Evolutionary conservation across 53 echinoderm and acorn worm genomes (phyloP).

Genomic region (Paracentrotus lividus): DNA sequence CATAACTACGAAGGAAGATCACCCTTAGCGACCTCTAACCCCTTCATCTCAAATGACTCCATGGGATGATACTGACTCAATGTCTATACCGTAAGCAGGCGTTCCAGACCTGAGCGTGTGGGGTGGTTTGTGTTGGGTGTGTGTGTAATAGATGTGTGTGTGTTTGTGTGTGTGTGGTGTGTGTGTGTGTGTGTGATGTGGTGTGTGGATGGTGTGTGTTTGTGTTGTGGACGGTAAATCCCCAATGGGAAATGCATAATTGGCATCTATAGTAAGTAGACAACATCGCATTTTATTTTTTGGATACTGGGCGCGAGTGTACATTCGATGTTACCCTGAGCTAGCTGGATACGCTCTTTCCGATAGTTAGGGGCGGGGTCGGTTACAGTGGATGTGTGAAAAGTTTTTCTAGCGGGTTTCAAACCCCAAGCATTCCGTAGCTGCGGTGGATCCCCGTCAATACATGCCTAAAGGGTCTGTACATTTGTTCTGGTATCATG

Average conservation of each 20-base stretch:
- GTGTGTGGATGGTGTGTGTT: too few species aligned
- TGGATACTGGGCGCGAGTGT: not conserved
- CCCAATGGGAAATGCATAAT: too few species aligned
- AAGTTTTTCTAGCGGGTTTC: slow-evolving; percentile 1
- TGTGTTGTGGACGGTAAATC: too few species aligned
- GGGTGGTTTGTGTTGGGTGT: too few species aligned
- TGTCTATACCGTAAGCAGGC: too few species aligned
- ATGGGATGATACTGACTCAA: too few species aligned
- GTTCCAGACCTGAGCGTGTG: too few species aligned
- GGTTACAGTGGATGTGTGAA: not conserved
- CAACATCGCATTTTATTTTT: too few species aligned
- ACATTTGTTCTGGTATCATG: slow-evolving; percentile 19
- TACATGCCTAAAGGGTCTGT: slow-evolving; percentile 58
- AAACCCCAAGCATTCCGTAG: slow-evolving; percentile 49
- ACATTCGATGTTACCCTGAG: not conserved
- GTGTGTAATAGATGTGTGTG: too few species aligned
- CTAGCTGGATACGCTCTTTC: not conserved
- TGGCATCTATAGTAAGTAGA: too few species aligned
- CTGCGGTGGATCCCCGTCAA: slow-evolving; percentile 54
- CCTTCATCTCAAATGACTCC: not conserved
- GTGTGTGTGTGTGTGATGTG: too few species aligned
- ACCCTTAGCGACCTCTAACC: not conserved
- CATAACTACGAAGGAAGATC: slow-evolving; percentile 15
- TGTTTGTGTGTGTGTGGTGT: too few species aligned
- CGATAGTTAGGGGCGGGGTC: not conserved